phyloP scores from a whole-genome alignment of 2,888 invertebrate species.

The Colostygia pectinataria region DNA sequence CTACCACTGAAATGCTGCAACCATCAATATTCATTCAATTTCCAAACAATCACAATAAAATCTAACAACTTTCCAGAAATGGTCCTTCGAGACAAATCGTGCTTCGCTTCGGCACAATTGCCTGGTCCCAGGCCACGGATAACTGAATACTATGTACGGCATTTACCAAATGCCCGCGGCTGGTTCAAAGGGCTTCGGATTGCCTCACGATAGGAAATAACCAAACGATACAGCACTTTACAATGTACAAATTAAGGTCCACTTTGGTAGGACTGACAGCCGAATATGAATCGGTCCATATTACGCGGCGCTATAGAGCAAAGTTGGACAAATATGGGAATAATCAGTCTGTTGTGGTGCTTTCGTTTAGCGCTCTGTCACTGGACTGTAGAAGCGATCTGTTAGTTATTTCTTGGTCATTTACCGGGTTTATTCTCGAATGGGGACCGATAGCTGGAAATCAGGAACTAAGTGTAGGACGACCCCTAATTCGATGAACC shows the following conservation, averaged over 20 bases:
- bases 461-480: no score
- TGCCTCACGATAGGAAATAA: slow-evolving; percentile 42
- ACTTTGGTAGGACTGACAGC: slow-evolving; percentile 1
- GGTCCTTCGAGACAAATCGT: slow-evolving; percentile 56
- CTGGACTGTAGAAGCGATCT: neutral
- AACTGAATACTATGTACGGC: slow-evolving; percentile 8
- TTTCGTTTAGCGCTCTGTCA: slow-evolving; percentile 26
- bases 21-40: slow-evolving; percentile 21
- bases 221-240: slow-evolving; percentile 23
- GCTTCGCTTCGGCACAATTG: slow-evolving; percentile 59
- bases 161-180: slow-evolving; percentile 56
- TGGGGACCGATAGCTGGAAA: no score
- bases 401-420: slow-evolving; percentile 25
- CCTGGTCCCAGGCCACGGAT: slow-evolving; percentile 51
- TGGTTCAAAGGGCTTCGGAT: slow-evolving; percentile 66
- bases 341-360: slow-evolving; percentile 50
- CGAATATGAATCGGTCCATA: slow-evolving; percentile 15
- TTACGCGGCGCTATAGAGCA: slow-evolving; percentile 54
- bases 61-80: slow-evolving; percentile 41
- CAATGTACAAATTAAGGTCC: neutral
- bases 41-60: slow-evolving; percentile 24
- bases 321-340: slow-evolving; percentile 71
- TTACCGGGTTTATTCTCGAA: neutral
- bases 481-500: no score
- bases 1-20: slow-evolving; percentile 1